phyloP scores from a whole-genome alignment of 2,113 vertebrate genomes.

The Cryptotis parvus region DNA sequence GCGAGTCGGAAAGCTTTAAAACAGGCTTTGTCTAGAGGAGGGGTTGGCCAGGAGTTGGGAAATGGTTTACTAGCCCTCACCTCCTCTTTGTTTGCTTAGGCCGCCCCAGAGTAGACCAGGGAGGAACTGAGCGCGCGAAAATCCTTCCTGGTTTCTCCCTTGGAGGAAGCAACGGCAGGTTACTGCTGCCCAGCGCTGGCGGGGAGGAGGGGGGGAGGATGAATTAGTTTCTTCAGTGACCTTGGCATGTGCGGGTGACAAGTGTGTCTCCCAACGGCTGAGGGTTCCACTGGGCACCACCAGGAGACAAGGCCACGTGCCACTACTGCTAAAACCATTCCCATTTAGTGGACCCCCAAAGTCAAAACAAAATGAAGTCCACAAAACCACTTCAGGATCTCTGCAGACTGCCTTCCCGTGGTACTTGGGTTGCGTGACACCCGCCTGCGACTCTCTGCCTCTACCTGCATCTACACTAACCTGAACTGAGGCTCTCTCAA shows the following conservation, averaged over 20 bases:
- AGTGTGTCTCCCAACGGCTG: neutral
- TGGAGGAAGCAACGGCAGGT: conserved; percentile 33
- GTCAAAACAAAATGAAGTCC: neutral
- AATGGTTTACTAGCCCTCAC: neutral
- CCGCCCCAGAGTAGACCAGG: neutral
- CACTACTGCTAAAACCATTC: neutral
- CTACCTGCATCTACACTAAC: neutral
- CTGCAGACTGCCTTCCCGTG: neutral
- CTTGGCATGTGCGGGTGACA: conserved; percentile 34
- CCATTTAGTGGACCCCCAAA: neutral
- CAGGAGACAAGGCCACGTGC: neutral
- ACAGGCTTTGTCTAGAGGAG: neutral
- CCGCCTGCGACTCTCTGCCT: neutral
- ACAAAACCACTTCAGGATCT: neutral
- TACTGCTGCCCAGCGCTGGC: neutral
- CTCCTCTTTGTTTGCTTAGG: conserved; percentile 28
- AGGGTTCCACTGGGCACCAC: neutral
- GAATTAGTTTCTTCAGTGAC: conserved; percentile 61
- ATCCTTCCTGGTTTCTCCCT: conserved; percentile 37
- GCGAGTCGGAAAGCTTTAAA: neutral
- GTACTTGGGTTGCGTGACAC: neutral
- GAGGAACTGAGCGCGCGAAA: neutral
- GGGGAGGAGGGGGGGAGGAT: too few relatives aligned
- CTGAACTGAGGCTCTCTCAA: neutral
- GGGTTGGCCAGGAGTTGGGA: neutral